These are phyloP conservation scores for Malurus leucopterus DNA, from an alignment of 2,797 vertebrate genomes.

Conservation along the genomic window DNA sequence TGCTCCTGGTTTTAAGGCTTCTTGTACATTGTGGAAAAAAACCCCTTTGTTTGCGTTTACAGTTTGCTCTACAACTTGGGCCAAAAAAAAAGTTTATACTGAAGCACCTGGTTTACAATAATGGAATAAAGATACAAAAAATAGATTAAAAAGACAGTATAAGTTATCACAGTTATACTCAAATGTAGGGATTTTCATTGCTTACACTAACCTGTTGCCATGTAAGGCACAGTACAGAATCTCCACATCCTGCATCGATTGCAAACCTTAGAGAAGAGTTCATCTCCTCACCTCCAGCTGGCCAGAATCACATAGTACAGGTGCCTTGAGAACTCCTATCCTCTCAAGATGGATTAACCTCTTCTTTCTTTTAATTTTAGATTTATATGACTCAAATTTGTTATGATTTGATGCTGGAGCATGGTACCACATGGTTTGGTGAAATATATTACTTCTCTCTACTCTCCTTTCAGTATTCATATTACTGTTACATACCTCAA, in stretches of 20 bases:
- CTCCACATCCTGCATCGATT: background rate
- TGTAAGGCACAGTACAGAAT: rapidly evolving
- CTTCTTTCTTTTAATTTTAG: background rate
- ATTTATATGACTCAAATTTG: background rate
- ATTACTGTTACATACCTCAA: background rate
- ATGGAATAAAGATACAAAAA: background rate
- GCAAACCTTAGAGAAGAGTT: background rate
- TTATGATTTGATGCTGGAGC: background rate
- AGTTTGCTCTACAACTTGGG: background rate
- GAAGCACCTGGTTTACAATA: background rate
- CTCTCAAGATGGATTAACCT: background rate
- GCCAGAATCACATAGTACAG: background rate
- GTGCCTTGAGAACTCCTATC: background rate
- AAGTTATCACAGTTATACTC: background rate
- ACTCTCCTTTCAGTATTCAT: background rate
- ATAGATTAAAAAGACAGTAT: background rate
- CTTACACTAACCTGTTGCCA: background rate
- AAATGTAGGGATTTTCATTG: background rate
- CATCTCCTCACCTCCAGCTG: background rate
- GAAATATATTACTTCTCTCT: background rate
- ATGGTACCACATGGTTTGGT: background rate
- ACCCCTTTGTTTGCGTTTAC: background rate
- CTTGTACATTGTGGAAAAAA: background rate
- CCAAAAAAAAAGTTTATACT: background rate
- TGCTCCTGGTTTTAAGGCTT: background rate